phyloP scores from a whole-genome alignment of 2,888 invertebrate species.

The Epinotia bilunana region DNA sequence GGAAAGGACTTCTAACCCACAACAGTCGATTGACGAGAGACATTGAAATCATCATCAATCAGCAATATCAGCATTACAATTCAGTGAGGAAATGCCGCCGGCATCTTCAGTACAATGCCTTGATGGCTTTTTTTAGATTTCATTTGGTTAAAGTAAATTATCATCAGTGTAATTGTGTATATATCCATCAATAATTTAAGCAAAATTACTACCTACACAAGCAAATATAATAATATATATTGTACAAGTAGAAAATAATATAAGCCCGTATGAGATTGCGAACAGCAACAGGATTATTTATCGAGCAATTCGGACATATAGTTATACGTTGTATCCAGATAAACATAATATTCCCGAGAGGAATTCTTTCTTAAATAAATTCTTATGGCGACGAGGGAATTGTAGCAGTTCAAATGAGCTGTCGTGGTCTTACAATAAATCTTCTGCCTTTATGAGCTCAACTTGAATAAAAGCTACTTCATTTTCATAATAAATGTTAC shows the following conservation, averaged over 20 bases:
- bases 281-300: background rate
- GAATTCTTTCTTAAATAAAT: conserved; percentile 23
- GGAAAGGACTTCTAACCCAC: background rate
- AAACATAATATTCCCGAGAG: background rate
- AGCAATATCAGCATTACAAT: no score
- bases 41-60: no score
- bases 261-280: background rate
- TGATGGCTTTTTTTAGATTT: no score
- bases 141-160: no score
- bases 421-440: conserved; percentile 40
- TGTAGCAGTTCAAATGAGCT: conserved; percentile 40
- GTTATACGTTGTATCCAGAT: background rate
- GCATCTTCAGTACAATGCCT: no score
- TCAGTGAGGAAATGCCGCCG: no score
- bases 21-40: no score
- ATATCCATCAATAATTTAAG: background rate
- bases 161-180: no score
- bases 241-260: background rate
- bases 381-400: conserved; percentile 24
- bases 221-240: background rate
- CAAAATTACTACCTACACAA: background rate
- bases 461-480: conserved; percentile 41
- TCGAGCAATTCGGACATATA: background rate
- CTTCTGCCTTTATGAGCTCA: conserved; percentile 38
- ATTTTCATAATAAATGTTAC: conserved; percentile 41